phyloP scores from a whole-genome alignment of 2,797 vertebrate species.

The Glyptemys insculpta region DNA sequence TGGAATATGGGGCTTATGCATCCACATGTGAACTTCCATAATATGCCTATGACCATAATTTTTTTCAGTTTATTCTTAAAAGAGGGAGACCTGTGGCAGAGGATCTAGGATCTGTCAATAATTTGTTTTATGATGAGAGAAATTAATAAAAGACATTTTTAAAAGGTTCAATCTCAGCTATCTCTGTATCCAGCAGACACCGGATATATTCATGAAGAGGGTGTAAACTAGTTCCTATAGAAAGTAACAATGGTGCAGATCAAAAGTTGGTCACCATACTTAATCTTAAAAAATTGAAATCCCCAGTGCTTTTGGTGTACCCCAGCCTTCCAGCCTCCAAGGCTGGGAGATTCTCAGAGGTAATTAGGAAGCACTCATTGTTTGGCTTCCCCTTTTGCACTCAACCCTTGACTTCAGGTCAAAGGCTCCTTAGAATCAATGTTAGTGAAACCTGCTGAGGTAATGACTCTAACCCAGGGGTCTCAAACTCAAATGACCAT shows the following conservation, averaged over 20 bases:
- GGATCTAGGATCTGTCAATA: neutral
- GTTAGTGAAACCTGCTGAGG: too few species aligned
- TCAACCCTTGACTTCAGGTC: rapidly evolving
- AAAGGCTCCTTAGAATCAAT: too few species aligned
- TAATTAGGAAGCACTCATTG: neutral
- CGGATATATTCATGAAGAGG: neutral
- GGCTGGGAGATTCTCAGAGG: neutral
- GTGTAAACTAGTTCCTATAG: neutral
- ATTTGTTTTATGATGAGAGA: too few species aligned
- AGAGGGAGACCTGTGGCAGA: rapidly evolving
- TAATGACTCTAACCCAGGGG: too few species aligned
- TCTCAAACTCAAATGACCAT: too few species aligned
- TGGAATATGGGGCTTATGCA: rapidly evolving
- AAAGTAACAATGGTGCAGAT: neutral
- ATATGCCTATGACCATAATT: neutral
- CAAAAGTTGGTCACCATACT: neutral
- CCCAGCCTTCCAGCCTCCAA: neutral
- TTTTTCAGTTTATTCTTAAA: neutral
- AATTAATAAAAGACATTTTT: neutral
- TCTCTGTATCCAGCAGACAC: neutral
- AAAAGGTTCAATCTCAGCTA: neutral
- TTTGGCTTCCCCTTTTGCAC: neutral
- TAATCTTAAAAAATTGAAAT: neutral
- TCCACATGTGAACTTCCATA: neutral
- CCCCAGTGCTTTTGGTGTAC: neutral